A percentile compares a stretch with the other conserved stretches of the same genome.
Evolutionary conservation across 2,888 invertebrate species (phyloP).

Genomic region (Phania funesta): DNA sequence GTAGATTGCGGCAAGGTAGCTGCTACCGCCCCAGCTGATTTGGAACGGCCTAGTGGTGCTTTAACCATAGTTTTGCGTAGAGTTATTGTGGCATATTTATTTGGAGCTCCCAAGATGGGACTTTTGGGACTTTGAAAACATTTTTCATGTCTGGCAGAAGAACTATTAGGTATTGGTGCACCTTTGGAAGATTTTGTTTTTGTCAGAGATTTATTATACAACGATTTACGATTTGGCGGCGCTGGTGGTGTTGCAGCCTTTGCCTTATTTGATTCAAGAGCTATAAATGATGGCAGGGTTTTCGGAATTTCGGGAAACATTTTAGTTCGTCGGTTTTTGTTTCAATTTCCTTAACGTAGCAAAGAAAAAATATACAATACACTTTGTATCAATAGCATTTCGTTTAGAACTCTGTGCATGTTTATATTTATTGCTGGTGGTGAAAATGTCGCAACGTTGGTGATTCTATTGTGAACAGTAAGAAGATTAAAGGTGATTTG

Average conservation of each 20-base stretch:
- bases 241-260: slow-evolving; percentile 82
- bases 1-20: slow-evolving; percentile 69
- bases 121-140: slow-evolving; percentile 77
- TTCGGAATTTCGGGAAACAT: slow-evolving; percentile 84
- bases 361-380: slow-evolving; percentile 51
- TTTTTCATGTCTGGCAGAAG: slow-evolving; percentile 73
- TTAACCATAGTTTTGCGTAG: slow-evolving; percentile 75
- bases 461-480: slow-evolving; percentile 26
- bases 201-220: slow-evolving; percentile 81
- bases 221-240: slow-evolving; percentile 89
- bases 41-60: slow-evolving; percentile 75
- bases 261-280: slow-evolving; percentile 80
- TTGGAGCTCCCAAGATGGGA: slow-evolving; percentile 72
- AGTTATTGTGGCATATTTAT: slow-evolving; percentile 78
- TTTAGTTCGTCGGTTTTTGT: not conserved
- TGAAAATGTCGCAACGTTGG: slow-evolving; percentile 36
- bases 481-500: slow-evolving; percentile 33
- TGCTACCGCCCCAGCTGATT: slow-evolving; percentile 77
- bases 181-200: slow-evolving; percentile 82
- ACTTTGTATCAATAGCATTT: slow-evolving; percentile 12
- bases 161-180: slow-evolving; percentile 48
- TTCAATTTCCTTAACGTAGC: slow-evolving; percentile 38
- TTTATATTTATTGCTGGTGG: slow-evolving; percentile 40
- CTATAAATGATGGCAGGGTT: slow-evolving; percentile 83
- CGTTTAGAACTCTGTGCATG: slow-evolving; percentile 43